These are phyloP conservation scores for Magallana gigas DNA, from an alignment of 1,140 invertebrate genomes.

Conservation along the genomic window DNA sequence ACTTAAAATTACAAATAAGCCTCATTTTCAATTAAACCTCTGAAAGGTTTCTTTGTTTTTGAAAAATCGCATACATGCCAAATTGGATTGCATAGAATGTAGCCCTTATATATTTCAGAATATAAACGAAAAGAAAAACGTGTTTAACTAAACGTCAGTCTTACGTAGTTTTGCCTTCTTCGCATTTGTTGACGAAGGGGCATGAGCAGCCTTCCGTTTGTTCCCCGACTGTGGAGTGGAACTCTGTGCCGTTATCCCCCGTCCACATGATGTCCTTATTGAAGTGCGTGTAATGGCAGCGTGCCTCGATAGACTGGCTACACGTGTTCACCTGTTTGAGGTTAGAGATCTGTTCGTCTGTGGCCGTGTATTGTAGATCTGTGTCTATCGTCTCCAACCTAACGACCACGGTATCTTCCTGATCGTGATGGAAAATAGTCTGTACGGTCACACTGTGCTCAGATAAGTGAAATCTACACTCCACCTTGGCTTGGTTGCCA, in stretches of 20 bases:
- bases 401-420: slow-evolving; percentile 27
- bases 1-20: too few relatives aligned
- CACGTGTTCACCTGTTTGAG: slow-evolving; percentile 39
- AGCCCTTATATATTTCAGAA: too few relatives aligned
- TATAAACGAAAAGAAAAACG: too few relatives aligned
- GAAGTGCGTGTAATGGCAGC: slow-evolving; percentile 37
- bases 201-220: slow-evolving; percentile 27
- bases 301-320: slow-evolving; percentile 29
- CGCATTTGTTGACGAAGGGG: slow-evolving; percentile 48
- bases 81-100: too few relatives aligned
- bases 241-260: background rate
- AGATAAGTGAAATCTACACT: slow-evolving; percentile 40
- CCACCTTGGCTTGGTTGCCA: background rate
- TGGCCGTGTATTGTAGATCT: slow-evolving; percentile 14
- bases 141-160: background rate
- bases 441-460: background rate
- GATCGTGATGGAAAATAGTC: slow-evolving; percentile 42
- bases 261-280: background rate
- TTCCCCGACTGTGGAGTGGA: background rate
- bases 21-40: too few relatives aligned
- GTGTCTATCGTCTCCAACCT: background rate
- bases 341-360: slow-evolving; percentile 23
- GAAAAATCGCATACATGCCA: too few relatives aligned
- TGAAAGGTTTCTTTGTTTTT: too few relatives aligned
- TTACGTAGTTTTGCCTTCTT: slow-evolving; percentile 30